A percentile compares a stretch with the other conserved stretches of the same genome.
These are phyloP conservation scores for Ctenicera cuprea DNA, from an alignment of 2,888 invertebrate genomes.

Conservation along the genomic window DNA sequence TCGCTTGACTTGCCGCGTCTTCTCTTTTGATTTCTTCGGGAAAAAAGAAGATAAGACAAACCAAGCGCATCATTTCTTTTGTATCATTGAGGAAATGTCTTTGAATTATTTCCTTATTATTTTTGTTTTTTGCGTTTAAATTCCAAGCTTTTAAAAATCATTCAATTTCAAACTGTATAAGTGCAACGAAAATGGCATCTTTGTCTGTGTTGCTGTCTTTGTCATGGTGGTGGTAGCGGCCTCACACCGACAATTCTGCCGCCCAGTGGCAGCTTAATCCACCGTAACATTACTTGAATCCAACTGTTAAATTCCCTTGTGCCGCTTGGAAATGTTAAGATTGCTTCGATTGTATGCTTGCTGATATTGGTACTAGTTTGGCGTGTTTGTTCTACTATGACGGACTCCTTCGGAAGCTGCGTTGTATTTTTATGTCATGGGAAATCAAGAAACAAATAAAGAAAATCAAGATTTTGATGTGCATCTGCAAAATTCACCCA, in stretches of 20 bases:
- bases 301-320: slow-evolving; percentile 43
- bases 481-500: too few relatives aligned
- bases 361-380: slow-evolving; percentile 1
- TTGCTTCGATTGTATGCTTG: slow-evolving; percentile 25
- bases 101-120: too few relatives aligned
- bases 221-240: neutral
- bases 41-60: neutral
- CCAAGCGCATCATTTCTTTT: neutral
- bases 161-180: too few relatives aligned
- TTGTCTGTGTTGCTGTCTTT: neutral
- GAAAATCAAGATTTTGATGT: too few relatives aligned
- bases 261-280: slow-evolving; percentile 37
- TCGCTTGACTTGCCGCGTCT: slow-evolving; percentile 1
- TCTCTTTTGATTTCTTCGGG: neutral
- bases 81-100: too few relatives aligned
- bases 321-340: slow-evolving; percentile 19
- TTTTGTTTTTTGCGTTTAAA: too few relatives aligned
- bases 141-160: too few relatives aligned
- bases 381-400: slow-evolving; percentile 15
- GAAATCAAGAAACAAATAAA: too few relatives aligned
- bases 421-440: neutral
- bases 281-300: slow-evolving; percentile 46
- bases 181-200: too few relatives aligned
- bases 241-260: slow-evolving; percentile 22
- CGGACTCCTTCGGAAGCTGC: neutral